Evolutionary conservation across 1,140 invertebrate species (phyloP), one percentile per base, ranked within the genome.

Genomic region (Scaptodrosophila lebanonensis): DNA sequence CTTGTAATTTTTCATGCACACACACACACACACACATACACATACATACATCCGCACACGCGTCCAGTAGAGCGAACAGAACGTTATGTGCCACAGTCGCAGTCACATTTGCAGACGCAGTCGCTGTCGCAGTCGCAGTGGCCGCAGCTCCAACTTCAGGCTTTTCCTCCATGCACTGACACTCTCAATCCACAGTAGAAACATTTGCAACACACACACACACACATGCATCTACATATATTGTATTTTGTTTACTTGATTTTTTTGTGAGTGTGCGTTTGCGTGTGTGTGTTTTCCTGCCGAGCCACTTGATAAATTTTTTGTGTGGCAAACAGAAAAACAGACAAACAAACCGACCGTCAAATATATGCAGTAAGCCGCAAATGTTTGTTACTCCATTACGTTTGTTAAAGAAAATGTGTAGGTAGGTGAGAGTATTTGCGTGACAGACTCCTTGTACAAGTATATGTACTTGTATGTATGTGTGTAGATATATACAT

Each of bases 1-100:
- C 75, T 82, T 82, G 75, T 82, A 83, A 82, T 82, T 82, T 82
- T 83, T 82, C 76, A 82, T 75, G 62, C 67, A 82, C 69, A 65
- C 69, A 22, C 45, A 32, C 50, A 25, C 20, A 42, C 18, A 40
- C 25, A 51, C 16, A 18, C 5, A 7, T 13, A 18, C 15, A 38
- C 22, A 25, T 8, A 25, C 3, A 25, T 25, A 8, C 22, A 25
- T 25, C 8, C 22, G 8, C 3, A 8, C 22, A 25, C 22, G 3
- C 3, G 22, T 25, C 22, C 22, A 25, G 22, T 4, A 3, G 8
- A 4, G 8, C 22, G 22, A 25, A 25, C n/a, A n/a, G n/a, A n/a
- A n/a, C n/a, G n/a, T n/a, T n/a, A n/a, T n/a, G n/a, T n/a, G n/a
- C n/a, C n/a, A n/a, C n/a, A n/a, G n/a, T n/a, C n/a, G n/a, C n/a